phyloP scores from a whole-genome alignment of 1,140 invertebrate species.

The Neodiprion fabricii region DNA sequence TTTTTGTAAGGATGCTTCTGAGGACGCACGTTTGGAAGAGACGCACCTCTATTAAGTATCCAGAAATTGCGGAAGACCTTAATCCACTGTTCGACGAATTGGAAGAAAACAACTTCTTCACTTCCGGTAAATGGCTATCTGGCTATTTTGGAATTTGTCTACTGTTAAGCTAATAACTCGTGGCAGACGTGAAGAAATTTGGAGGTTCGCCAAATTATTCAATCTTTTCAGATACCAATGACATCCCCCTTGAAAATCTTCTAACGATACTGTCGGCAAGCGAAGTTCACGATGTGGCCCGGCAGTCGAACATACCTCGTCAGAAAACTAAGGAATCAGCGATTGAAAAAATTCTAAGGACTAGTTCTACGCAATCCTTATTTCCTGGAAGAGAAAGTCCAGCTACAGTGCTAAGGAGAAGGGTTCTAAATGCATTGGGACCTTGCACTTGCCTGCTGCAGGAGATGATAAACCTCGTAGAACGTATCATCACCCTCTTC shows the following conservation, averaged over 20 bases:
- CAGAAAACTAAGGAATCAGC: conserved; percentile 34
- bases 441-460: conserved; percentile 38
- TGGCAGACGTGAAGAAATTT: too few species aligned
- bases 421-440: conserved; percentile 30
- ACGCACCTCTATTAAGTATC: conserved; percentile 34
- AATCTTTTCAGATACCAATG: conserved; percentile 33
- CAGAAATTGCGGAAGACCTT: conserved; percentile 35
- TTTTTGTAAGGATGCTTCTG: conserved; percentile 47
- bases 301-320: conserved; percentile 35
- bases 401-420: conserved; percentile 28
- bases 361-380: conserved; percentile 32
- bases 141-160: conserved; percentile 10
- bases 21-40: conserved; percentile 44
- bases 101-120: conserved; percentile 35
- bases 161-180: background rate
- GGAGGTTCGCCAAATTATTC: conserved; percentile 13
- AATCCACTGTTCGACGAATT: conserved; percentile 36
- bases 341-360: conserved; percentile 37
- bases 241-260: conserved; percentile 28
- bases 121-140: conserved; percentile 24
- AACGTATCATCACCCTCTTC: conserved; percentile 47
- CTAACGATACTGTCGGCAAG: conserved; percentile 40
- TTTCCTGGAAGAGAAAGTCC: conserved; percentile 42
- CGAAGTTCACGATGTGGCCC: conserved; percentile 40
- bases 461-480: conserved; percentile 37